Conservation (phyloP, 2,113 vertebrate genomes). For the Neomonachus schauinslandi region DNA sequence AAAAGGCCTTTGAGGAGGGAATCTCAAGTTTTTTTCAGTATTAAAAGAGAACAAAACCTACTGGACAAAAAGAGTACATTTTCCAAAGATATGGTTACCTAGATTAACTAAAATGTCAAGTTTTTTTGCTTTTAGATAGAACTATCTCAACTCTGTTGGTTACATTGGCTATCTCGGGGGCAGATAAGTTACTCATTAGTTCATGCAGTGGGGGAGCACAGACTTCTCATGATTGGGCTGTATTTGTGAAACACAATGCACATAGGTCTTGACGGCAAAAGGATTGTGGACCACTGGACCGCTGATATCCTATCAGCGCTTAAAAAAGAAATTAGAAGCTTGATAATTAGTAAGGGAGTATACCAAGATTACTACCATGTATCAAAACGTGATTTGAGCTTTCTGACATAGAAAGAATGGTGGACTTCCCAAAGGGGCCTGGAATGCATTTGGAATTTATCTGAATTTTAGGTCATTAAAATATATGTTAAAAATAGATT, state of each 20-base stretch:
- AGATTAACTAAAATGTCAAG: slow-evolving; percentile 13
- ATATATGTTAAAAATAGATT: not conserved
- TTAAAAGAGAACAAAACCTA: not conserved
- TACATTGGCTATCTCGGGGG: not conserved
- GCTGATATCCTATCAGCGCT: not conserved
- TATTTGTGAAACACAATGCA: not conserved
- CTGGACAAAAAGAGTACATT: not conserved
- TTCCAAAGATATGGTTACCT: not conserved
- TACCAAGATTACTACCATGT: not conserved
- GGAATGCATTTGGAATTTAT: not conserved
- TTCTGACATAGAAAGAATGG: not conserved
- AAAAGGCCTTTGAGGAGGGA: not conserved
- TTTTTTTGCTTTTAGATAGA: not conserved
- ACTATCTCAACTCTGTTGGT: not conserved
- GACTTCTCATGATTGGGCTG: not conserved
- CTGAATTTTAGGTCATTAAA: slow-evolving; percentile 24
- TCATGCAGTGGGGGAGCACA: not conserved
- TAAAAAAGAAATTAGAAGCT: not conserved
- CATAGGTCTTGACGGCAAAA: not conserved
- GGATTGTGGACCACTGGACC: not conserved
- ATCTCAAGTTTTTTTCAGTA: not conserved
- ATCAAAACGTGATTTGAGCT: slow-evolving; percentile 10
- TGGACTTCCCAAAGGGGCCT: not conserved
- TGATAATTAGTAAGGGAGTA: not conserved
- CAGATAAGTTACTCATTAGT: not conserved